Base-by-base conservation (phyloP, 2,797 vertebrate genomes). In the Mergus octosetaceus region DNA sequence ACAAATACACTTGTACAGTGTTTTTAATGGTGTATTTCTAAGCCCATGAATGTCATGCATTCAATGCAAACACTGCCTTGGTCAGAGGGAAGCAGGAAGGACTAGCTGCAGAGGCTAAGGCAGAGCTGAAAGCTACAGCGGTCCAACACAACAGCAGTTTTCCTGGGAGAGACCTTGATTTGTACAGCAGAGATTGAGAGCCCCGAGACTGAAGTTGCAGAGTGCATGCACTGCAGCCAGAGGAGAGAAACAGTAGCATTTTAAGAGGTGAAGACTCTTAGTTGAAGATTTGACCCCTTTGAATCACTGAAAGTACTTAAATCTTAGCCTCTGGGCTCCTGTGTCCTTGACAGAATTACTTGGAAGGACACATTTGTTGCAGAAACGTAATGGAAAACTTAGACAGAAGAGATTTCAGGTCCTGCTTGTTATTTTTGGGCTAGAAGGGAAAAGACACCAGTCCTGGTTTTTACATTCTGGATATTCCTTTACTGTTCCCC, bases 321-420 rank as follows among this genome's bases (percentile, higher is more conserved):
- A 81, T 88, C 68, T 73, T 79, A 91, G 90, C 95, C 85, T 80
- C 77, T 72, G 81, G 94, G 93, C 86, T 95, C 45, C 61, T 2
- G 0, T 22, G 94, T 32, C 96, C 96, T 97, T 96, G 80, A 90
- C 61, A 69, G 2, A 19, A 22, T n/a, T 36, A 85, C 41, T 45
- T 95, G 95, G 93, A 95, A 96, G 93, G 95, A 56, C 91, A 66
- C 21, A 16, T 19, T 61, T 77, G 80, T 70, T 93, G 72, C 43
- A 47, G 58, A 74, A 58, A 81, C 24, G 8, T 85, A 93, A 95
- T 93, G 84, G 90, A 95, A 96, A 95, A 79, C 47, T 53, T 65
- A 64, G 65, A 28, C 60, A 85, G 85, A 78, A 85, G 41, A 90
- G 41, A 65, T 43, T 90, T 83, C 88, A 62, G 73, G 19, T 82